Percentiles rank a stretch among this genome's conserved stretches.
These are phyloP conservation scores for Mormoops blainvillei DNA, from an alignment of 2,113 vertebrate genomes.

Conservation along the genomic window DNA sequence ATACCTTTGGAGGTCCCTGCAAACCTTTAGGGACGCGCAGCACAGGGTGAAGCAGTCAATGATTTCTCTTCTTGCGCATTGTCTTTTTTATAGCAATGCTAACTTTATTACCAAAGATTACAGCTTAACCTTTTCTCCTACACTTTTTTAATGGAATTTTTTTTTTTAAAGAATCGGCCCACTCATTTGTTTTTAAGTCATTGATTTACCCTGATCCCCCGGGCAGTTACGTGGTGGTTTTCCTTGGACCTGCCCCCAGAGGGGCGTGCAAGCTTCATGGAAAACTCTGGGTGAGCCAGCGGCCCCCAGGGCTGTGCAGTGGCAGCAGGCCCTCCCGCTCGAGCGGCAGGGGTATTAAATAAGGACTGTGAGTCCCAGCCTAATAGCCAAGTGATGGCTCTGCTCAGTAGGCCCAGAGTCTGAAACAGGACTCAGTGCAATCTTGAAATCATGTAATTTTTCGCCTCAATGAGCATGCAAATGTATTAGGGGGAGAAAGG, in stretches of 20 bases:
- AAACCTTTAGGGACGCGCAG: no score
- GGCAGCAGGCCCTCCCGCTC: neutral
- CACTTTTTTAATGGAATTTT: neutral
- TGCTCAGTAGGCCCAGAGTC: slow-evolving; percentile 70
- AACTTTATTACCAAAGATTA: slow-evolving; percentile 12
- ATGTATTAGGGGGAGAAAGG: slow-evolving; percentile 60
- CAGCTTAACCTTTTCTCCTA: neutral
- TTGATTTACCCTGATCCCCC: neutral
- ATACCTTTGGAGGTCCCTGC: neutral
- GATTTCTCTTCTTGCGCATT: neutral
- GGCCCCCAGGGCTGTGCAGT: neutral
- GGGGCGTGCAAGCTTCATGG: no score
- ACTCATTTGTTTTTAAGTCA: neutral
- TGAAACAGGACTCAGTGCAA: slow-evolving; percentile 54
- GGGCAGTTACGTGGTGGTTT: neutral
- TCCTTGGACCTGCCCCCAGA: neutral
- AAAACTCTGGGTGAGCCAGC: neutral
- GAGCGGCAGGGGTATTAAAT: neutral
- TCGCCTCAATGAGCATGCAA: slow-evolving; percentile 78
- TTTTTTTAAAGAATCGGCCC: neutral
- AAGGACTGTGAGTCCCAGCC: neutral
- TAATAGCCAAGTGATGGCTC: slow-evolving; percentile 70
- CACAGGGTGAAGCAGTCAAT: neutral
- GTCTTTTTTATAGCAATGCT: neutral
- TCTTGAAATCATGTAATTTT: slow-evolving; percentile 81